phyloP scores from a whole-genome alignment of 1,140 invertebrate species.

The Orussus abietinus region DNA sequence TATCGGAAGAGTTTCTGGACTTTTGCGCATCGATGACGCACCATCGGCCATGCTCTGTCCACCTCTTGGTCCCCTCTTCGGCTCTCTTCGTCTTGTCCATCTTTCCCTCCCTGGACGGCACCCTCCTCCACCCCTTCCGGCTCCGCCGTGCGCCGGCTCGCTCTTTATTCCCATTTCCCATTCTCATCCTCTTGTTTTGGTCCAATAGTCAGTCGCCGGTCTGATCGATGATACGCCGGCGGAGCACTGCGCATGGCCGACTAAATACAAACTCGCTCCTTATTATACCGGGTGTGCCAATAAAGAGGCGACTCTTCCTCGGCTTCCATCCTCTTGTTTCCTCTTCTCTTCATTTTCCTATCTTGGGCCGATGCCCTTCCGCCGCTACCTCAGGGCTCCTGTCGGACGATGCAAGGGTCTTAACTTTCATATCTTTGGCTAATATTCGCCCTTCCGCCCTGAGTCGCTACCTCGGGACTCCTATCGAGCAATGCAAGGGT shows the following conservation, averaged over 20 bases:
- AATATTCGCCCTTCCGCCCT: too few species aligned
- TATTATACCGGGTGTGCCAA: conserved; percentile 48
- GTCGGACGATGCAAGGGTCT: too few species aligned
- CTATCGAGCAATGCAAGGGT: too few species aligned
- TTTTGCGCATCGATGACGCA: too few species aligned
- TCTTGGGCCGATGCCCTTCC: too few species aligned
- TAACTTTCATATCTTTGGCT: too few species aligned
- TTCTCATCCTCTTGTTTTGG: conserved; percentile 49
- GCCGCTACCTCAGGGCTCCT: too few species aligned
- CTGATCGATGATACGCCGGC: conserved; percentile 53
- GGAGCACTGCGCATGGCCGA: conserved; percentile 49
- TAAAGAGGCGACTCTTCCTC: conserved; percentile 40
- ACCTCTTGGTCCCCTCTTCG: conserved; percentile 10
- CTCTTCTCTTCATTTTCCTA: too few species aligned
- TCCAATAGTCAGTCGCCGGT: conserved; percentile 48
- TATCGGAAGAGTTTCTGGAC: too few species aligned
- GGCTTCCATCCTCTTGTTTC: too few species aligned
- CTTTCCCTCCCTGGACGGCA: conserved; percentile 5
- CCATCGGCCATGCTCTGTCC: conserved; percentile 9
- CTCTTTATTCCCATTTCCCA: conserved; percentile 31
- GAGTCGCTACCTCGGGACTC: too few species aligned
- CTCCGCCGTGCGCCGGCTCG: conserved; percentile 13
- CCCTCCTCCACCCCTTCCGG: conserved; percentile 9
- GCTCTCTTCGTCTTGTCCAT: conserved; percentile 21
- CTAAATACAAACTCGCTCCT: conserved; percentile 47